Base-by-base conservation (phyloP, 2,113 vertebrate species). In the Gyps fulvus region DNA sequence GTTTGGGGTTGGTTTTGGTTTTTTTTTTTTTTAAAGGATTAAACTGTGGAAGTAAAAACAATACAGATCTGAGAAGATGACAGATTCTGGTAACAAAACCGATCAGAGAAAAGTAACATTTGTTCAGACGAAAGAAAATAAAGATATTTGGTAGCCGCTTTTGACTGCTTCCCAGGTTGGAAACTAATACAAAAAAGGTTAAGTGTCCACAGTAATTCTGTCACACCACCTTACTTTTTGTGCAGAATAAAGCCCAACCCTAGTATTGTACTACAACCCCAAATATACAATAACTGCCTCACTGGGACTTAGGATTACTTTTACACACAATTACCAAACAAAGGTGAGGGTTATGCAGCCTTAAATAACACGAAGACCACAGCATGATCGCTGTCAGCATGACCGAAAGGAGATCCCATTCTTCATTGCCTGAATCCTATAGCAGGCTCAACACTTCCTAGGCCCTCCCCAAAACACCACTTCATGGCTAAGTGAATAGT, bases 321-420 rank as follows among this genome's bases (percentile, higher is more conserved):
- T 34, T 10, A 63, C 38, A 79, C 29, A 59, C 47, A 66, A 29
- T 5, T 10, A 50, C 52, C 47, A 87, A 50, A 34, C 19, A 20
- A 58, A 71, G 49, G 1, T 63, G 57, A 31, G 26, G 20, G 27
- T 55, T 52, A 50, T 0, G 0, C 17, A 43, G 36, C 20, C 78
- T 50, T 36, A 42, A 90, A 42, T 16, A 77, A 77, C 31, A 32
- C 0, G 0, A 36, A n/a, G 63, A 38, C n/a, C 27, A 22, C 12
- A n/a, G 34, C 25, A 66, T 3, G 13, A 74, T 22, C 38, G 13
- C 29, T 17, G 29, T 13, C 77, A 71, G 21, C 50, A 16, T 2
- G 38, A 47, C 29, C 5, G 1, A 67, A 59, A 69, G 40, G n/a
- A 76, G 36, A 79, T 25, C 32, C 40, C 29, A 1, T 9, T 36